Percentiles rank a stretch among this genome's conserved stretches.
These are phyloP conservation scores for Eospalax fontanierii DNA, from an alignment of 2,797 vertebrate genomes.

Conservation along the genomic window DNA sequence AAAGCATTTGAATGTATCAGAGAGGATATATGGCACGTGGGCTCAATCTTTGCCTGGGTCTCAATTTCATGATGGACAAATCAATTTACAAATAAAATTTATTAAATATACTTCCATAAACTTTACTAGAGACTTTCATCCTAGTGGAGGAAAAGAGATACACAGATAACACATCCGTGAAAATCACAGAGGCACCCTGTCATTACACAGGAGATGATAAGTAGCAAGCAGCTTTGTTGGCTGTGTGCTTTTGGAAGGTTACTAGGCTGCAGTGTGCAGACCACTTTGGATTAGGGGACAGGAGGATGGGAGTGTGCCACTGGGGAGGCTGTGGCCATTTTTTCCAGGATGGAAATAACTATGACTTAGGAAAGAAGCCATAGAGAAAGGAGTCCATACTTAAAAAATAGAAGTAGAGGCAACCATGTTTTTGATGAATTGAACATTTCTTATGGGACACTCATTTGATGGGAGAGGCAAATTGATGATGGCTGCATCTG, in stretches of 20 bases:
- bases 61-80: neutral
- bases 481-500: neutral
- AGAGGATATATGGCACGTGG: neutral
- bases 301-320: neutral
- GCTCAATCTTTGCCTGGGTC: neutral
- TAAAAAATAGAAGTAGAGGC: neutral
- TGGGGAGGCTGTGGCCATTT: neutral
- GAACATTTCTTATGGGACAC: neutral
- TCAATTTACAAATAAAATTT: neutral
- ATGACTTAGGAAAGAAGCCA: neutral
- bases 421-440: neutral
- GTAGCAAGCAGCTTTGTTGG: neutral
- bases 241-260: neutral
- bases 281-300: neutral
- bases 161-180: neutral
- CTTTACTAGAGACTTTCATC: neutral
- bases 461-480: neutral
- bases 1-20: neutral
- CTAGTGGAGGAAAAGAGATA: neutral
- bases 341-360: neutral
- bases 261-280: neutral
- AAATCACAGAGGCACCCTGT: neutral
- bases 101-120: neutral
- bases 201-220: neutral
- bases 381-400: neutral